Evolutionary conservation across 30 jellyfish, hydroid and myxozoan genomes (phyloP).

Genomic region (Aurelia aurita complex sp. Pacific): DNA sequence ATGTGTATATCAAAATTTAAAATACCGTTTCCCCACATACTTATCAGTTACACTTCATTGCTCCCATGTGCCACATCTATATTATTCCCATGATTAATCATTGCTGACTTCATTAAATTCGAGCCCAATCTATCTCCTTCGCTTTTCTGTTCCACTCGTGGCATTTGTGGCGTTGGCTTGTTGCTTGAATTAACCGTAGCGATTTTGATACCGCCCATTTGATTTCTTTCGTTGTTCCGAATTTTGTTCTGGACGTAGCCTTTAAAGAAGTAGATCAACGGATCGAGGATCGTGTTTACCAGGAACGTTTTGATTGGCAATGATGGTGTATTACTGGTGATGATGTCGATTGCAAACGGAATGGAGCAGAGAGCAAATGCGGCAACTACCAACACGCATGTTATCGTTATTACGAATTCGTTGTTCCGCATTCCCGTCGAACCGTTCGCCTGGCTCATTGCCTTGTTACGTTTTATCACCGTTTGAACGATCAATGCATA

Average conservation of each 20-base stretch:
- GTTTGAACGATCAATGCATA: slow-evolving; percentile 25
- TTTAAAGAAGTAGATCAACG: neutral
- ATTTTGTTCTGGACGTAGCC: neutral
- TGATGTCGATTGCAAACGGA: neutral
- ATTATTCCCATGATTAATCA: too few relatives aligned
- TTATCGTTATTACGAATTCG: neutral
- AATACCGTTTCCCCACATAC: too few relatives aligned
- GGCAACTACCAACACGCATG: neutral
- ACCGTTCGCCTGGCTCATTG: neutral
- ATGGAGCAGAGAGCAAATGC: neutral
- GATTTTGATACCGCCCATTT: too few relatives aligned
- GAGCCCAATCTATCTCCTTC: too few relatives aligned
- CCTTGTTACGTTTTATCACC: slow-evolving; percentile 1
- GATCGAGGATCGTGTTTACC: neutral
- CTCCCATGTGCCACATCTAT: too few relatives aligned
- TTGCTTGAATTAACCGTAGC: too few relatives aligned
- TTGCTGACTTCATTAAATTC: too few relatives aligned
- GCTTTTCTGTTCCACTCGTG: too few relatives aligned
- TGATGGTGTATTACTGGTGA: neutral
- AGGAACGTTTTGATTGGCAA: neutral
- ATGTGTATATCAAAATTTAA: too few relatives aligned
- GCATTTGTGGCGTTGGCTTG: too few relatives aligned
- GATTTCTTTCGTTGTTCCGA: neutral
- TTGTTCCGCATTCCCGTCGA: neutral
- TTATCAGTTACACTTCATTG: too few relatives aligned